Percentiles rank a stretch among this genome's conserved stretches.
These are phyloP conservation scores for Enteromius treurensis DNA, from an alignment of 2,797 vertebrate genomes.

Conservation along the genomic window DNA sequence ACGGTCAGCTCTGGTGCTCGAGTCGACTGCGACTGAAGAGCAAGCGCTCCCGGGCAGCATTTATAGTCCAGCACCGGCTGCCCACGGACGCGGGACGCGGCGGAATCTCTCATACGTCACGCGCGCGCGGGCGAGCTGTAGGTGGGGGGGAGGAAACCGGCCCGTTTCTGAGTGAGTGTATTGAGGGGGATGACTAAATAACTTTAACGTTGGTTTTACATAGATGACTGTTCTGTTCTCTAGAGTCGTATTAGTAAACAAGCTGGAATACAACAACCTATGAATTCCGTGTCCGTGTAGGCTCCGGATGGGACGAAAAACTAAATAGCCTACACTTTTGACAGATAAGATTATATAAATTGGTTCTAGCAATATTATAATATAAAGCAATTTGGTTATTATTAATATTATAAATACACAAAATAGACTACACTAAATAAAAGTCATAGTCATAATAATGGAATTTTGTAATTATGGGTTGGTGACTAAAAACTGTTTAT, in stretches of 20 bases:
- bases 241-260: slow-evolving; percentile 13
- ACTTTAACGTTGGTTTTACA: slow-evolving; percentile 11
- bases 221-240: slow-evolving; percentile 15
- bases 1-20: slow-evolving; percentile 74
- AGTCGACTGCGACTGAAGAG: slow-evolving; percentile 74
- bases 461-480: neutral
- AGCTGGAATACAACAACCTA: neutral
- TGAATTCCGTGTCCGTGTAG: neutral
- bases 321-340: neutral
- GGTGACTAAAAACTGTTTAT: too few species aligned
- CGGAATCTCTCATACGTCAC: slow-evolving; percentile 69
- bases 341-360: neutral
- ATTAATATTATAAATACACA: neutral
- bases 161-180: slow-evolving; percentile 47
- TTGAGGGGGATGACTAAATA: slow-evolving; percentile 17
- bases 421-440: neutral
- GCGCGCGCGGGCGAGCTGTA: slow-evolving; percentile 50
- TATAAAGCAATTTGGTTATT: neutral
- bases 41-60: slow-evolving; percentile 52
- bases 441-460: neutral
- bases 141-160: slow-evolving; percentile 64
- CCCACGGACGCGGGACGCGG: slow-evolving; percentile 70
- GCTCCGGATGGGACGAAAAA: neutral
- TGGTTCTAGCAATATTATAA: neutral
- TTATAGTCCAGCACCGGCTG: slow-evolving; percentile 71